Evolutionary conservation across 2,113 vertebrate species (phyloP).

Genomic region (Chaenogobius annularis): DNA sequence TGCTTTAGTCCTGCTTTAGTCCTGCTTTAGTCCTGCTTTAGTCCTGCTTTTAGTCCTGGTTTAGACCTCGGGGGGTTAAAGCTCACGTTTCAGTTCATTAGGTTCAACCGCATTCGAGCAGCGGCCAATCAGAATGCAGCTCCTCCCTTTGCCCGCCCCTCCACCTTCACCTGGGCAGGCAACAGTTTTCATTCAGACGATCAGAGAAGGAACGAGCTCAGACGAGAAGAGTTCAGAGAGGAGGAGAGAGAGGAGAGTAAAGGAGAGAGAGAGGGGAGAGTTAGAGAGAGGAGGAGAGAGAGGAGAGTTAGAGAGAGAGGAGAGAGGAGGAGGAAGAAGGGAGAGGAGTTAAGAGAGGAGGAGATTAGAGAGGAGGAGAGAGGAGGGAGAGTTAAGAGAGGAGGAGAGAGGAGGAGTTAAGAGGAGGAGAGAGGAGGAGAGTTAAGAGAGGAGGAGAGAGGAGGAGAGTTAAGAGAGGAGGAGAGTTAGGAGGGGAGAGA

Average conservation of each 20-base stretch:
- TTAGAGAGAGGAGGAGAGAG: constrained; percentile 15
- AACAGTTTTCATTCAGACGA: constrained; percentile 44
- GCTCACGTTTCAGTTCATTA: neutral
- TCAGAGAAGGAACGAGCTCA: constrained; percentile 21
- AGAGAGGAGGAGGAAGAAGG: too few species aligned
- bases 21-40: too few species aligned
- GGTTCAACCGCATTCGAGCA: constrained; percentile 9
- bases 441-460: constrained; percentile 9
- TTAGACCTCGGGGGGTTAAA: constrained; percentile 6
- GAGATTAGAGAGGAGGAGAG: neutral
- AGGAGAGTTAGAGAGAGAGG: too few species aligned
- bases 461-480: too few species aligned
- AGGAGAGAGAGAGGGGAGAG: too few species aligned
- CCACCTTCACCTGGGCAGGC: constrained; percentile 64
- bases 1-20: too few species aligned
- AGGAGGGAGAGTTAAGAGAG: neutral
- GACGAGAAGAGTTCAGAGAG: neutral
- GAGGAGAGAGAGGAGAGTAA: neutral
- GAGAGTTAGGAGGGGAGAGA: too few species aligned
- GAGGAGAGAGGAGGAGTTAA: neutral
- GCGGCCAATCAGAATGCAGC: constrained; percentile 39
- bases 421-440: neutral
- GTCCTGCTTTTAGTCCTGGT: constrained; percentile 9
- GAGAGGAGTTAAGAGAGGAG: constrained; percentile 4
- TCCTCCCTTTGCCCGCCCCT: constrained; percentile 29